phyloP scores from a whole-genome alignment of 2,113 vertebrate genomes.

The Zootoca vivipara region DNA sequence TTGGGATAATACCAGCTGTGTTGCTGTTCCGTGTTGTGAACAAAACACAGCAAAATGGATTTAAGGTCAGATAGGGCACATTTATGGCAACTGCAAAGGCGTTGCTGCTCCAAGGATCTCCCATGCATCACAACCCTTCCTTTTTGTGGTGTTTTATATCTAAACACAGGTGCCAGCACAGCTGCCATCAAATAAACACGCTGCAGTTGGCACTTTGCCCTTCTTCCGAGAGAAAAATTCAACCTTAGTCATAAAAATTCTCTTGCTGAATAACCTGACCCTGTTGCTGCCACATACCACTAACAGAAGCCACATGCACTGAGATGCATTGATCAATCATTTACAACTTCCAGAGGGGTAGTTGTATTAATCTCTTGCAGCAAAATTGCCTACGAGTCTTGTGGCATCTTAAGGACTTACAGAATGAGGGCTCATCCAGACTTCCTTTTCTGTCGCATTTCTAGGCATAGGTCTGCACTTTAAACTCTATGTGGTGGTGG shows the following conservation, averaged over 20 bases:
- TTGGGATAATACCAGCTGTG: conserved; percentile 1
- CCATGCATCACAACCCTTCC: neutral
- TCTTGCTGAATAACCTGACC: neutral
- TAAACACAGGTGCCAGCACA: conserved; percentile 14
- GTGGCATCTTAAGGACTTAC: too few relatives aligned
- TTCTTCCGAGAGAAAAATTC: neutral
- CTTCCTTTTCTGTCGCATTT: too few relatives aligned
- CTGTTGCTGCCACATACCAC: neutral
- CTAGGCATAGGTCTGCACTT: too few relatives aligned
- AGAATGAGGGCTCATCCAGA: too few relatives aligned
- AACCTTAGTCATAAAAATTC: neutral
- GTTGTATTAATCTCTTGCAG: too few relatives aligned
- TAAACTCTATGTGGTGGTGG: too few relatives aligned
- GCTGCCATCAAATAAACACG: neutral
- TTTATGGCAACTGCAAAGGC: neutral
- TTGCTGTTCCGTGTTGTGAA: neutral
- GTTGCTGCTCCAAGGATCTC: neutral
- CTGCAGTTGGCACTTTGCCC: neutral
- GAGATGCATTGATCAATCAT: too few relatives aligned
- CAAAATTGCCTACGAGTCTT: too few relatives aligned
- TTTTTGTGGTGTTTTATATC: neutral
- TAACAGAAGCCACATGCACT: neutral
- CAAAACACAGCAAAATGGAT: neutral
- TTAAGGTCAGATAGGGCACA: neutral
- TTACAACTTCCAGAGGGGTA: too few relatives aligned